Evolutionary conservation across 2,888 invertebrate species (phyloP).

Genomic region (Zaprionus bogoriensis): DNA sequence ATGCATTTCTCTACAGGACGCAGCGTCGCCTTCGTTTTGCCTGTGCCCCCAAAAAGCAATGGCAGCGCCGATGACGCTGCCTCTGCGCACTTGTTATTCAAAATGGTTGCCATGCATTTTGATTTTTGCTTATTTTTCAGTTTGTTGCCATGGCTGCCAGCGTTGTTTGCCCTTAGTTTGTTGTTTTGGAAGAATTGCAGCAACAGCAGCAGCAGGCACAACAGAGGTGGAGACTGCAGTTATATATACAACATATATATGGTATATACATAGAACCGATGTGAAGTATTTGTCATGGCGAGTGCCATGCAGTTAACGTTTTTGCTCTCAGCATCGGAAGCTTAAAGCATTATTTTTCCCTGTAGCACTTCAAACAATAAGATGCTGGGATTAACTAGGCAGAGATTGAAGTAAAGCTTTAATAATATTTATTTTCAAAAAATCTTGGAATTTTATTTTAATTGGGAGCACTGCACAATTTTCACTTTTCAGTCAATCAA

Average conservation of each 20-base stretch:
- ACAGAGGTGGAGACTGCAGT: constrained; percentile 3
- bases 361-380: too few relatives aligned
- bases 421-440: too few relatives aligned
- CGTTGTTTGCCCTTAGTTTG: constrained; percentile 67
- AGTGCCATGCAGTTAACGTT: constrained; percentile 1
- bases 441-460: too few relatives aligned
- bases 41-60: neutral
- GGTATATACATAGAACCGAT: constrained; percentile 16
- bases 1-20: constrained; percentile 53
- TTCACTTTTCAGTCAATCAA: too few relatives aligned
- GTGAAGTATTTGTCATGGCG: constrained; percentile 35
- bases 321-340: too few relatives aligned
- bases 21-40: constrained; percentile 41
- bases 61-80: constrained; percentile 14
- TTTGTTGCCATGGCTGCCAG: constrained; percentile 72
- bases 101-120: constrained; percentile 76
- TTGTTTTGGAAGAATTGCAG: constrained; percentile 58
- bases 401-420: too few relatives aligned
- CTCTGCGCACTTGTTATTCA: constrained; percentile 72
- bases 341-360: too few relatives aligned
- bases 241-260: constrained; percentile 1
- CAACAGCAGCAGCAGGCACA: neutral
- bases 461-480: too few relatives aligned
- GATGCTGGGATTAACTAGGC: too few relatives aligned
- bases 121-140: constrained; percentile 72